These are phyloP conservation scores for Aromia moschata DNA, from an alignment of 2,888 invertebrate species.

Conservation along the genomic window DNA sequence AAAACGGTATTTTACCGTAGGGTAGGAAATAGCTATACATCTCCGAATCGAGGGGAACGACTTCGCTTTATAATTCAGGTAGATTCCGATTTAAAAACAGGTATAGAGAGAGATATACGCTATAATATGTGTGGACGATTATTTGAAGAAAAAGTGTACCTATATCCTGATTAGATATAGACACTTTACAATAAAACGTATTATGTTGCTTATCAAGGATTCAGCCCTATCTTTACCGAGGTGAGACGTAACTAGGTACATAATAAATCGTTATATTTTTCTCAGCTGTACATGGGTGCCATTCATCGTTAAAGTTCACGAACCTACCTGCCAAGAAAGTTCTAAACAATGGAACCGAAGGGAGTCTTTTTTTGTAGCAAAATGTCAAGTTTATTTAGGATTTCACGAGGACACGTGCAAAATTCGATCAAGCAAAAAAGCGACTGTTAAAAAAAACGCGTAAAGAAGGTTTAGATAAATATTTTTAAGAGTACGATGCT, in stretches of 20 bases:
- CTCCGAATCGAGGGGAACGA: slow-evolving; percentile 39
- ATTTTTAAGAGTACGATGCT: not conserved
- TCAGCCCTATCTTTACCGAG: not conserved
- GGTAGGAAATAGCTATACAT: slow-evolving; percentile 46
- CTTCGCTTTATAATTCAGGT: slow-evolving; percentile 47
- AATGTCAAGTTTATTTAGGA: slow-evolving; percentile 16
- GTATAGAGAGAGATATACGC: no score
- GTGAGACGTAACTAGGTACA: not conserved
- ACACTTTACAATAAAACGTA: slow-evolving; percentile 23
- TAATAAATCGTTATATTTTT: not conserved
- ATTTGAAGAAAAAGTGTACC: slow-evolving; percentile 9
- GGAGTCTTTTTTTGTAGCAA: slow-evolving; percentile 14
- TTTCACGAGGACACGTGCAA: slow-evolving; percentile 15
- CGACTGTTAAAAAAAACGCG: not conserved
- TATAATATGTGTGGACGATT: slow-evolving; percentile 29
- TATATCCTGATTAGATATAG: slow-evolving; percentile 25
- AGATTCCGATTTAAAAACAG: slow-evolving; percentile 49
- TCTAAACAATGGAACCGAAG: slow-evolving; percentile 8
- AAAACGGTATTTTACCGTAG: slow-evolving; percentile 50
- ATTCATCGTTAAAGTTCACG: not conserved
- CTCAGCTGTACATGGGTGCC: not conserved
- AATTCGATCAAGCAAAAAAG: slow-evolving; percentile 1
- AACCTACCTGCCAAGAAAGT: slow-evolving; percentile 13
- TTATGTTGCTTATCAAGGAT: slow-evolving; percentile 3
- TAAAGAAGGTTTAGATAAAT: slow-evolving; percentile 1